A percentile compares a stretch with the other conserved stretches of the same genome.
Conservation (phyloP, 2,888 invertebrate genomes). For the Myopa testacea region DNA sequence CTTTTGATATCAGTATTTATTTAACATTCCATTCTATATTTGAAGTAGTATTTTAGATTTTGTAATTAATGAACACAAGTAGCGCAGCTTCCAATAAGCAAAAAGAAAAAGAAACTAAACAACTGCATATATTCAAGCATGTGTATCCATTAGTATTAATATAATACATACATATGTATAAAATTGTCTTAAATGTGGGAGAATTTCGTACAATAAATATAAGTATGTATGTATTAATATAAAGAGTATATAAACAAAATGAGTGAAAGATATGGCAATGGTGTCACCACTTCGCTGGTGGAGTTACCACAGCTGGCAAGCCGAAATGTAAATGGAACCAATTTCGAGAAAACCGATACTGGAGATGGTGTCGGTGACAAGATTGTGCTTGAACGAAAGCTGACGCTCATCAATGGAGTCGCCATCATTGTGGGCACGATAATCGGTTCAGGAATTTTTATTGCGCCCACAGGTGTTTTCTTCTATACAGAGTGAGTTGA, state of each 20-base stretch:
- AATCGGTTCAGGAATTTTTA: constrained; percentile 93
- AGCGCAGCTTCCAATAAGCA: too few species aligned
- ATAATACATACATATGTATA: background rate
- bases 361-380: constrained; percentile 64
- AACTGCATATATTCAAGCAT: too few species aligned
- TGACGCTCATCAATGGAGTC: constrained; percentile 87
- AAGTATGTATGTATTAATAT: background rate
- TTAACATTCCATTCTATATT: too few species aligned
- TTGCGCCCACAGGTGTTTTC: constrained; percentile 87
- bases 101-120: too few species aligned
- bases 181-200: background rate
- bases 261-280: constrained; percentile 61
- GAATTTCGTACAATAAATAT: background rate
- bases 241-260: constrained; percentile 45
- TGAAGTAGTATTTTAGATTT: too few species aligned
- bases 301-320: constrained; percentile 45
- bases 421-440: constrained; percentile 90
- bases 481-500: constrained; percentile 73
- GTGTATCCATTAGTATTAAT: background rate
- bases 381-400: constrained; percentile 82
- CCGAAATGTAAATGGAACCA: background rate
- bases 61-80: too few species aligned
- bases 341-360: constrained; percentile 12
- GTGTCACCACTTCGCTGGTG: constrained; percentile 57
- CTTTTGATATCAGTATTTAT: too few species aligned